These are phyloP conservation scores for Folsomia manolachei DNA, from an alignment of 2,888 invertebrate species.

Conservation along the genomic window DNA sequence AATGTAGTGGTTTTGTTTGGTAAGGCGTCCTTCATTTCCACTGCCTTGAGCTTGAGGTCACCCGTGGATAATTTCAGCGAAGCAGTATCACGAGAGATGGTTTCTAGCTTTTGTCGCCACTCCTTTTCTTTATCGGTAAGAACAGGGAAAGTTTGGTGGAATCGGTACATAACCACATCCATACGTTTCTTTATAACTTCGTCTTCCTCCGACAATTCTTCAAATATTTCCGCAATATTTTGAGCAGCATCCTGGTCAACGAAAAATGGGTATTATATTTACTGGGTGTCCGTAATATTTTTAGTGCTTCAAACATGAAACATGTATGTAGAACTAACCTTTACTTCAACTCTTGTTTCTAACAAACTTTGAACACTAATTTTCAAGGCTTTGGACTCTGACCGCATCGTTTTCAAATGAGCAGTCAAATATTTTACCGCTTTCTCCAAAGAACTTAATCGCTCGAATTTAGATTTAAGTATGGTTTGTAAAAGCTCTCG, in stretches of 20 bases:
- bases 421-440: neutral
- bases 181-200: constrained; percentile 37
- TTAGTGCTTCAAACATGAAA: constrained; percentile 34
- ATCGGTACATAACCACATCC: constrained; percentile 33
- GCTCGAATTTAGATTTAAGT: neutral
- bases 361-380: constrained; percentile 34
- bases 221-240: constrained; percentile 37
- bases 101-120: constrained; percentile 31
- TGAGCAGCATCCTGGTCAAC: constrained; percentile 36
- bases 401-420: constrained; percentile 25
- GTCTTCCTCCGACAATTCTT: constrained; percentile 35
- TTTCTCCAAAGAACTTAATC: neutral
- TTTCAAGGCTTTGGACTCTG: constrained; percentile 24
- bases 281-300: too few relatives aligned
- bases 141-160: constrained; percentile 38
- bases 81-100: constrained; percentile 1
- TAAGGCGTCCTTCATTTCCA: neutral
- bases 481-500: neutral
- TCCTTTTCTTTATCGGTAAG: constrained; percentile 42
- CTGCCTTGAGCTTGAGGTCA: neutral
- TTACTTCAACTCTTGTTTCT: constrained; percentile 11
- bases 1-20: neutral
- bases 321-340: constrained; percentile 20
- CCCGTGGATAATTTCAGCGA: neutral
- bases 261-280: too few relatives aligned